phyloP scores from a whole-genome alignment of 2,113 vertebrate genomes.

The Cyprinus carpio region DNA sequence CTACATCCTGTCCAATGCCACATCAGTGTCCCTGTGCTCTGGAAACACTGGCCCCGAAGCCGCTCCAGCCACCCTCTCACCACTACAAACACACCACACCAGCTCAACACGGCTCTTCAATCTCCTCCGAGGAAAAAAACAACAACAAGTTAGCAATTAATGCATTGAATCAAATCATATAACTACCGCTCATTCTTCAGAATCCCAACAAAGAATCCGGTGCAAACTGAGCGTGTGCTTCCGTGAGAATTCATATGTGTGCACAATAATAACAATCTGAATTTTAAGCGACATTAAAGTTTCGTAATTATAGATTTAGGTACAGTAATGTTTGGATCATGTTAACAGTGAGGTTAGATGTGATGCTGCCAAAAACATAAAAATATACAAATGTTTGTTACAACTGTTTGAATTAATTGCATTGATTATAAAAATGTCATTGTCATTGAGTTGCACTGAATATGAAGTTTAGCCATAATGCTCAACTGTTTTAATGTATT shows the following conservation, averaged over 20 bases:
- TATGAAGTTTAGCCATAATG: neutral
- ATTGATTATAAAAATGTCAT: neutral
- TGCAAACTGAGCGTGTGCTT: neutral
- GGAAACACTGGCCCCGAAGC: conserved; percentile 73
- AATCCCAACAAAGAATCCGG: neutral
- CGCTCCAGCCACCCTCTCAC: conserved; percentile 68
- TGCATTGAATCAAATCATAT: neutral
- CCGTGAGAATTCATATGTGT: neutral
- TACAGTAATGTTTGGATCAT: neutral
- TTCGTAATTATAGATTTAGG: neutral
- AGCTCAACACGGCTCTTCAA: neutral
- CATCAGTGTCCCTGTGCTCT: conserved; percentile 72
- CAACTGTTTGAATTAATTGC: neutral
- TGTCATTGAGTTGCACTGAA: neutral
- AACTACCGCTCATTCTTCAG: neutral
- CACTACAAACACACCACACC: conserved; percentile 74
- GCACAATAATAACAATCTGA: neutral
- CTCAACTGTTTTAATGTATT: too few relatives aligned
- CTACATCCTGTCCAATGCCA: conserved; percentile 76
- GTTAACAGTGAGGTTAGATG: neutral
- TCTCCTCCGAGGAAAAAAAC: neutral
- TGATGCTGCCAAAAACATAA: neutral
- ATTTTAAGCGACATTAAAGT: neutral
- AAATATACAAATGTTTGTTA: too few relatives aligned
- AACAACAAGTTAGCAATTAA: neutral